Evolutionary conservation across 2,797 vertebrate genomes (phyloP).

Genomic region (Brachyalestes nurse): DNA sequence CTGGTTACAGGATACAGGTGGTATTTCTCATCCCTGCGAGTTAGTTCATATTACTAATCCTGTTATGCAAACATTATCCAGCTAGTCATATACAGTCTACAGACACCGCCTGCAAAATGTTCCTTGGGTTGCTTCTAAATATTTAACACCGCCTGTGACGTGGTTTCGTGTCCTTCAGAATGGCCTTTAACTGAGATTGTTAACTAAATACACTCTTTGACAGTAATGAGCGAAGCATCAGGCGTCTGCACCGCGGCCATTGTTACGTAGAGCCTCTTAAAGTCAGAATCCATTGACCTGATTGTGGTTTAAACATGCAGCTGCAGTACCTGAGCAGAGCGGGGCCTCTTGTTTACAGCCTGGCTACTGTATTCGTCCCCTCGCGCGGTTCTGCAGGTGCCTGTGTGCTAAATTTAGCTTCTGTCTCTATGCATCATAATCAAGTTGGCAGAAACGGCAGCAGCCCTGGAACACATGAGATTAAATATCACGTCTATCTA

Average conservation of each 20-base stretch:
- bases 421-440: constrained; percentile 76
- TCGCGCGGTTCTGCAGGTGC: constrained; percentile 70
- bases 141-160: constrained; percentile 23
- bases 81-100: background rate
- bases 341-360: constrained; percentile 53
- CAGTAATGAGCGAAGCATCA: constrained; percentile 22
- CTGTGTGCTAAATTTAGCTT: constrained; percentile 75
- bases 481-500: constrained; percentile 58
- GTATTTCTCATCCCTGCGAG: background rate
- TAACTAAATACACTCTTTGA: constrained; percentile 25
- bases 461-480: constrained; percentile 57
- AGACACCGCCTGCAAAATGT: background rate
- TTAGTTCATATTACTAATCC: background rate
- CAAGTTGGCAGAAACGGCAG: constrained; percentile 73
- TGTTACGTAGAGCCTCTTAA: constrained; percentile 6
- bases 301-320: constrained; percentile 16
- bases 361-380: constrained; percentile 68
- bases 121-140: constrained; percentile 17
- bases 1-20: too few relatives aligned
- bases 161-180: constrained; percentile 12
- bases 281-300: constrained; percentile 30
- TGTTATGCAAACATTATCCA: background rate
- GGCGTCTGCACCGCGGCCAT: background rate
- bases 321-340: constrained; percentile 43
- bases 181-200: background rate